These are phyloP conservation scores for Ctenochaetus hawaiiensis DNA, from an alignment of 2,797 vertebrate species.

Conservation along the genomic window DNA sequence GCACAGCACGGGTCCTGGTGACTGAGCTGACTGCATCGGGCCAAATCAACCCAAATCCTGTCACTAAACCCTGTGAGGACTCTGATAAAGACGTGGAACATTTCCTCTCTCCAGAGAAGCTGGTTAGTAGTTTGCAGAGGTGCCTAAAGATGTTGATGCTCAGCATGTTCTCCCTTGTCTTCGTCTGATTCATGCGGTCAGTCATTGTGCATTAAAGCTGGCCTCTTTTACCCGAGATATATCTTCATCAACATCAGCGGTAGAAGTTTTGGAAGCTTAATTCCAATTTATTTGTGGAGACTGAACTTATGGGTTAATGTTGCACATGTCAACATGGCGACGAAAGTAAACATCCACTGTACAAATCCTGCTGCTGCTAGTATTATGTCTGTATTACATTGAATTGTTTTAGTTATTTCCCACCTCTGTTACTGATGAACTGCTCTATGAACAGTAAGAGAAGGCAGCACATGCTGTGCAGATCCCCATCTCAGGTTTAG, in stretches of 20 bases:
- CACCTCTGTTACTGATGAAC: neutral
- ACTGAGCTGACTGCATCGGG: slow-evolving; percentile 85
- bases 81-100: slow-evolving; percentile 77
- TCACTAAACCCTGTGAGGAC: slow-evolving; percentile 62
- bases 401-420: neutral
- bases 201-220: neutral
- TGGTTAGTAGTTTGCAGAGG: slow-evolving; percentile 82
- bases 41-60: slow-evolving; percentile 86
- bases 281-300: no score
- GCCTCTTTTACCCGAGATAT: neutral
- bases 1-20: slow-evolving; percentile 81
- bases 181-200: neutral
- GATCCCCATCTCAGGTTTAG: slow-evolving; percentile 10
- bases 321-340: neutral
- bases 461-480: neutral
- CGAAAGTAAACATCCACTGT: neutral
- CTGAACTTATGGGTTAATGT: no score
- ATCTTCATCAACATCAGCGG: neutral
- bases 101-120: slow-evolving; percentile 85
- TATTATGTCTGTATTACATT: neutral
- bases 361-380: neutral
- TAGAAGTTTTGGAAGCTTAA: neutral
- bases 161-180: neutral
- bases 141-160: neutral
- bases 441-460: neutral